Percentiles rank a stretch among this genome's conserved stretches.
Evolutionary conservation across 2,888 invertebrate genomes (phyloP).

Genomic region (Busseola fusca): DNA sequence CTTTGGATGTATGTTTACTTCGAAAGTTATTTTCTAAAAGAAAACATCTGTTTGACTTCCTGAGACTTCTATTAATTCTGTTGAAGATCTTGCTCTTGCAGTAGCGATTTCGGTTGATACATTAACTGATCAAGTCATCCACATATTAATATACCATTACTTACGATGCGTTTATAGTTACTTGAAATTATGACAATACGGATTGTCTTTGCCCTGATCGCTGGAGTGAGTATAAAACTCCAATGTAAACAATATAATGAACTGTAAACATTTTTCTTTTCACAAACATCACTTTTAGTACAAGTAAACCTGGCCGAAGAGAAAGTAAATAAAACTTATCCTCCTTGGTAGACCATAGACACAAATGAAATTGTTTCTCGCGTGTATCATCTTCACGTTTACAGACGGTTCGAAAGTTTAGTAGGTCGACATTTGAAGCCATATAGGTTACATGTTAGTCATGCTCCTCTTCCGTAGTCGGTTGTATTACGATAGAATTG

Average conservation of each 20-base stretch:
- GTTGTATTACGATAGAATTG: constrained; percentile 31
- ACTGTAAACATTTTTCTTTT: constrained; percentile 38
- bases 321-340: constrained; percentile 46
- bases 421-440: constrained; percentile 48
- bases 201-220: constrained; percentile 48
- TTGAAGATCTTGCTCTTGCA: constrained; percentile 2
- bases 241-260: constrained; percentile 39
- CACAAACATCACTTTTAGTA: constrained; percentile 12
- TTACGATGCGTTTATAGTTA: constrained; percentile 24
- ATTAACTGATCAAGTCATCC: constrained; percentile 3
- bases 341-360: constrained; percentile 6
- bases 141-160: constrained; percentile 5
- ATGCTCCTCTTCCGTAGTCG: constrained; percentile 44
- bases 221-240: constrained; percentile 39
- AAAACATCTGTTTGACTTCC: constrained; percentile 30
- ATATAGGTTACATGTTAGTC: constrained; percentile 56
- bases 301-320: constrained; percentile 27
- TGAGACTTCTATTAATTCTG: constrained; percentile 12
- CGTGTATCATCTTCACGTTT: constrained; percentile 30
- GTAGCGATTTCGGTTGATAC: constrained; percentile 10
- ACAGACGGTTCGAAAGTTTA: constrained; percentile 47
- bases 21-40: constrained; percentile 52
- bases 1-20: constrained; percentile 50
- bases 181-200: constrained; percentile 45
- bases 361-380: constrained; percentile 33